Conservation (phyloP, 1,140 invertebrate species). For the Drosophila bipectinata region DNA sequence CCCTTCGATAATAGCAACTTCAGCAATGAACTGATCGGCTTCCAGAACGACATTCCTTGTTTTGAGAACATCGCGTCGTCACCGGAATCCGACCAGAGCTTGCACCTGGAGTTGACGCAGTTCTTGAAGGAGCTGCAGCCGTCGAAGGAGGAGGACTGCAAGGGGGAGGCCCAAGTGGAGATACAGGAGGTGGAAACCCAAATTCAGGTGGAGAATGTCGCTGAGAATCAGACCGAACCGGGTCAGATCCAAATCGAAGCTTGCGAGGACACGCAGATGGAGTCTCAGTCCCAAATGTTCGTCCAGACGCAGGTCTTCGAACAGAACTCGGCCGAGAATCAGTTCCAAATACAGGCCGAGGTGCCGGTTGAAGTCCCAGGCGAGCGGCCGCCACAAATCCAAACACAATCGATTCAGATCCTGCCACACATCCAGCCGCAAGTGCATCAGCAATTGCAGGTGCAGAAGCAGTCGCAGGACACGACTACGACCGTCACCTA, state of each 20-base stretch:
- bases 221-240: neutral
- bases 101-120: constrained; percentile 65
- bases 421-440: constrained; percentile 20
- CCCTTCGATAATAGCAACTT: constrained; percentile 65
- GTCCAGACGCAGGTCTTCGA: neutral
- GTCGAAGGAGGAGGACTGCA: neutral
- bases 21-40: constrained; percentile 70
- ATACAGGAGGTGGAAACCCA: neutral
- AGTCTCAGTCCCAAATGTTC: neutral
- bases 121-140: constrained; percentile 66
- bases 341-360: constrained; percentile 15
- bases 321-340: neutral
- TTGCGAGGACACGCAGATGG: neutral
- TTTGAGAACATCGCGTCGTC: constrained; percentile 71
- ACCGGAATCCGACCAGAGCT: constrained; percentile 41
- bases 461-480: constrained; percentile 17
- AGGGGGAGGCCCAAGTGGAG: neutral
- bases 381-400: neutral
- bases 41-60: constrained; percentile 80
- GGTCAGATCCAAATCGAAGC: neutral
- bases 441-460: constrained; percentile 10
- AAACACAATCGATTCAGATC: constrained; percentile 14
- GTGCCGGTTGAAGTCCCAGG: neutral
- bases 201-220: neutral
- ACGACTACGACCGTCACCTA: constrained; percentile 41